Conservation (phyloP, 2,888 invertebrate genomes). For the Byasa hedistus region DNA sequence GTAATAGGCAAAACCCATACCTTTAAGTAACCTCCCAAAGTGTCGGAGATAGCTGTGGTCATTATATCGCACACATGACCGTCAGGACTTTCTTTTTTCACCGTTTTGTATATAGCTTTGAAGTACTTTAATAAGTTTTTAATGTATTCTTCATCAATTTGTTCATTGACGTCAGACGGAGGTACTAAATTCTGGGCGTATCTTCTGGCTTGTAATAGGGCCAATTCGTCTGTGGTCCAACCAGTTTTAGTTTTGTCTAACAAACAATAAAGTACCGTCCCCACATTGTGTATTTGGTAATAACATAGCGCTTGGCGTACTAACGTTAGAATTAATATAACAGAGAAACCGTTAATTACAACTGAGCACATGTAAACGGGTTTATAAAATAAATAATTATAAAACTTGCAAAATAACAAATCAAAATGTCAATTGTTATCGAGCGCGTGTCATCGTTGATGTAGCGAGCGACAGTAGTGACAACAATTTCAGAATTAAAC, state of each 20-base stretch:
- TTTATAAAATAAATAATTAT: conserved; percentile 57
- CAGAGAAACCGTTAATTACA: conserved; percentile 36
- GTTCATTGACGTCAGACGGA: conserved; percentile 42
- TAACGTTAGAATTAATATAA: conserved; percentile 39
- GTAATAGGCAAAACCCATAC: conserved; percentile 80
- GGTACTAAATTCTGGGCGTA: conserved; percentile 59
- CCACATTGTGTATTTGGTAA: conserved; percentile 49
- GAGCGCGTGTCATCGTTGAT: conserved; percentile 3
- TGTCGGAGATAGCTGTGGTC: conserved; percentile 69
- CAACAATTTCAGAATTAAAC: background rate
- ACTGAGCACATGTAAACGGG: conserved; percentile 41
- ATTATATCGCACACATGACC: conserved; percentile 45
- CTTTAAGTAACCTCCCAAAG: conserved; percentile 81
- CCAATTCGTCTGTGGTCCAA: conserved; percentile 51
- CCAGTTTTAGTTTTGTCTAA: conserved; percentile 43
- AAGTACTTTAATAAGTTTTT: conserved; percentile 51
- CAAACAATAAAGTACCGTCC: conserved; percentile 57
- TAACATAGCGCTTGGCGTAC: conserved; percentile 31
- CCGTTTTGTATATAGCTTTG: conserved; percentile 43
- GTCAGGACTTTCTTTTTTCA: conserved; percentile 48
- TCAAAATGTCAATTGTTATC: conserved; percentile 17
- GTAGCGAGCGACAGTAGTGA: conserved; percentile 1
- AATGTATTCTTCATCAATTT: conserved; percentile 49
- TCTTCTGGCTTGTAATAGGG: conserved; percentile 52
- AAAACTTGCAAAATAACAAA: conserved; percentile 41